phyloP scores from a whole-genome alignment of 2,888 invertebrate species.

The Mycalesis mineus region DNA sequence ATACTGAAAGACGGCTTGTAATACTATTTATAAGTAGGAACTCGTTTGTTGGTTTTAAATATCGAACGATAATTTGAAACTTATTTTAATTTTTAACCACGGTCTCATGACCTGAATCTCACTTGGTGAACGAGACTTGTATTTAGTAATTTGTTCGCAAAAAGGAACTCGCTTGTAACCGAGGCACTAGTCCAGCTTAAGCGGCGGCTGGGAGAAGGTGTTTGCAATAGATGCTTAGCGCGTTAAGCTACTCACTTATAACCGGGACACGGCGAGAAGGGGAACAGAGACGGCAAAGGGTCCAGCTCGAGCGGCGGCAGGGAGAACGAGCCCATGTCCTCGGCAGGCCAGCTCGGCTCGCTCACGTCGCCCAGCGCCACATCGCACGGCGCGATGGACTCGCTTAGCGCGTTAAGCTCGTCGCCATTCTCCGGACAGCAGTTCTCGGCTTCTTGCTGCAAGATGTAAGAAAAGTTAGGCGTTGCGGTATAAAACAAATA shows the following conservation, averaged over 20 bases:
- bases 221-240: neutral
- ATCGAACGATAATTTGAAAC: no score
- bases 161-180: constrained; percentile 83
- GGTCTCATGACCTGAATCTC: no score
- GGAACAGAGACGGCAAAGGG: constrained; percentile 90
- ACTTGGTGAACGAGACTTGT: no score
- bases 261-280: constrained; percentile 89
- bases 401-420: constrained; percentile 57
- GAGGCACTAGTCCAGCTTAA: constrained; percentile 91
- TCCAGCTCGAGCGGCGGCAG: constrained; percentile 91
- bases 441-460: constrained; percentile 65
- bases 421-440: constrained; percentile 70
- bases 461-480: neutral
- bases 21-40: no score
- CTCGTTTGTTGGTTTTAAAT: no score
- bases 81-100: no score
- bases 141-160: no score
- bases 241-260: constrained; percentile 88
- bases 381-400: constrained; percentile 59
- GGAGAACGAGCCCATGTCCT: constrained; percentile 92
- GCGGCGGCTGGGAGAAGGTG: constrained; percentile 88
- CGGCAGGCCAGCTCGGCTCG: constrained; percentile 81
- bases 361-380: constrained; percentile 58
- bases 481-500: no score
- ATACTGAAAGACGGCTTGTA: no score